Base-by-base conservation (phyloP, 1,140 invertebrate species). In the Rhynchophorus ferrugineus region DNA sequence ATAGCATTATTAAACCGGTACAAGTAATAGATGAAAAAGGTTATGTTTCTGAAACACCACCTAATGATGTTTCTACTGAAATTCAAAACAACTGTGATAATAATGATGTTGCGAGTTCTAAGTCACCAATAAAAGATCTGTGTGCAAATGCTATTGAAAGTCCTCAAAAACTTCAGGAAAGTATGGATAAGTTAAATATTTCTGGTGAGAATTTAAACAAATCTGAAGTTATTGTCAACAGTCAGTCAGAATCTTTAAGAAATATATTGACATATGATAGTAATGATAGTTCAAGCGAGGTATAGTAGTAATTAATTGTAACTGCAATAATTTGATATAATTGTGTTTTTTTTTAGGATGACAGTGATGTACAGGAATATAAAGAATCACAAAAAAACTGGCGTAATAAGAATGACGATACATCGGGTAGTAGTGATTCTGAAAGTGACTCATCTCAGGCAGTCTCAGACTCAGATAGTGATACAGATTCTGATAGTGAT, bases 211-310 rank as follows among this genome's bases (percentile, higher is more conserved):
- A 20, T 37, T 34, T 41, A 14, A 34, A 35, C 16, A 41, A 44
- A 29, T 54, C 54, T 19, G 43, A 45, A 13, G 47, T 60, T 24
- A 47, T 51, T 29, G 45, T 60, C 19, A 60, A 52, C 8, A 50
- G 39, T 14, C 17, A 60, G 37, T 50, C 55, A 3, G 55, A 54
- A 7, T 49, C 58, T 16, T 45, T 60, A 19, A 47, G 48, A 6
- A 48, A 35, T 21, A 45, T 60, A 34, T 18, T 55, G 19, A 20
- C 17, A 8, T 60, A 60, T 42, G n/a, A n/a, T n/a, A 47, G 44
- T 43, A 24, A 35, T 8, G 43, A 24, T 39, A 54, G 36, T 29
- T 21, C 24, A 2, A 48, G 56, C 46, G 51, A 55, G 45, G 43
- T 48, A 48, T 38, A 37, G 24, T 20, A 44, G 29, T 22, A n/a